phyloP scores from a whole-genome alignment of 2,797 vertebrate species.

The Adelosebastes latens region DNA sequence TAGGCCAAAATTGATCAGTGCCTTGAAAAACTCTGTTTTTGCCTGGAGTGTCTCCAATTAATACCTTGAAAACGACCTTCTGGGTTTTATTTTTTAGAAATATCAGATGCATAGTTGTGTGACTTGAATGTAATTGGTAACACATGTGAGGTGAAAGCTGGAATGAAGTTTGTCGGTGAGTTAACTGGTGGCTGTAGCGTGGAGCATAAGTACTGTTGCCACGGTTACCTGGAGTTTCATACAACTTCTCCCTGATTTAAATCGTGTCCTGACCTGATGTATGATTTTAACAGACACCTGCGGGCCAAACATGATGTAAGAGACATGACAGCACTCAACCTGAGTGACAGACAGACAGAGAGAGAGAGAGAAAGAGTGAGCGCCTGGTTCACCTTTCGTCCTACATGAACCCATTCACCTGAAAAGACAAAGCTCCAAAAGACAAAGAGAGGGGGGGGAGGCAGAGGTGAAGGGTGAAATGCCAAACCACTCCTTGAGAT shows the following conservation, averaged over 20 bases:
- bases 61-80: too few relatives aligned
- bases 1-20: too few relatives aligned
- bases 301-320: background rate
- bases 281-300: background rate
- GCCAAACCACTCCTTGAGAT: slow-evolving; percentile 60
- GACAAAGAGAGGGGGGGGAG: background rate
- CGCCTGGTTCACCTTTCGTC: slow-evolving; percentile 44
- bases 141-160: background rate
- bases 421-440: slow-evolving; percentile 38
- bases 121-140: too few relatives aligned
- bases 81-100: background rate
- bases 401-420: slow-evolving; percentile 70
- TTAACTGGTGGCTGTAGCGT: background rate
- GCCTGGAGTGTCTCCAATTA: too few relatives aligned
- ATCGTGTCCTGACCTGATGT: background rate
- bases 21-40: too few relatives aligned
- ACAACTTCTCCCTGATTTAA: background rate
- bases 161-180: background rate
- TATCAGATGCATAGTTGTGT: background rate
- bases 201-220: background rate
- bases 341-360: background rate
- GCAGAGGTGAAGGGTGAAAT: slow-evolving; percentile 57
- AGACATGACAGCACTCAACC: background rate
- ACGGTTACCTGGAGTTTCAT: background rate
- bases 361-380: slow-evolving; percentile 14